phyloP scores from a whole-genome alignment of 2,888 invertebrate genomes.

The Monoplex corrugatus region DNA sequence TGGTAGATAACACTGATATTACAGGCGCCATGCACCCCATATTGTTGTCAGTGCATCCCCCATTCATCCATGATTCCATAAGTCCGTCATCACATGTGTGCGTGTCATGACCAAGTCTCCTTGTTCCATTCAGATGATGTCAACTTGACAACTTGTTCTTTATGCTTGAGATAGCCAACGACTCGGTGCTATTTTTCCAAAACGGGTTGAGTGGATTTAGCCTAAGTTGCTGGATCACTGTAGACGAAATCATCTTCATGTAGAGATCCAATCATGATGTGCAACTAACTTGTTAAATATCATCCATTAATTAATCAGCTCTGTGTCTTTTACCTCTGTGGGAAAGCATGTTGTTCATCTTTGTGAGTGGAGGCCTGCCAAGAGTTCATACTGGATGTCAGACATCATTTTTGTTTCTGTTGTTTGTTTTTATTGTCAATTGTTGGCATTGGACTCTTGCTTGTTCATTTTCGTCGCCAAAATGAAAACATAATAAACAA shows the following conservation, averaged over 20 bases:
- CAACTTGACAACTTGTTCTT: slow-evolving; percentile 37
- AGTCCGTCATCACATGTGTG: background rate
- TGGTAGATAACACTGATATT: background rate
- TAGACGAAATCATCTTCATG: slow-evolving; percentile 25
- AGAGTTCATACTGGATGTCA: background rate
- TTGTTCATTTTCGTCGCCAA: background rate
- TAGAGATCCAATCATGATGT: slow-evolving; percentile 4
- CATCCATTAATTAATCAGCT: background rate
- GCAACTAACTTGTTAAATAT: background rate
- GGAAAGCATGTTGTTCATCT: background rate
- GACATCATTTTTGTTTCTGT: background rate
- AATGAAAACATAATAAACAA: too few species aligned
- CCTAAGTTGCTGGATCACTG: slow-evolving; percentile 37
- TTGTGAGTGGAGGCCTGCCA: background rate
- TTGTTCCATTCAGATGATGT: slow-evolving; percentile 19
- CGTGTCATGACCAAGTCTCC: too few species aligned
- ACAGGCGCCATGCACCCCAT: slow-evolving; percentile 32
- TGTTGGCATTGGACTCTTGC: background rate
- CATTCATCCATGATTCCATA: background rate
- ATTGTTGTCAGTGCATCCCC: slow-evolving; percentile 16
- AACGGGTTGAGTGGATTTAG: slow-evolving; percentile 52
- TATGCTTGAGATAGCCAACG: slow-evolving; percentile 48
- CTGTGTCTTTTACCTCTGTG: background rate
- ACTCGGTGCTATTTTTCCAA: slow-evolving; percentile 50
- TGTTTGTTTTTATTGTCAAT: background rate